Conservation (phyloP, 2,888 invertebrate species). For the Lasioglossum pauxillum region DNA sequence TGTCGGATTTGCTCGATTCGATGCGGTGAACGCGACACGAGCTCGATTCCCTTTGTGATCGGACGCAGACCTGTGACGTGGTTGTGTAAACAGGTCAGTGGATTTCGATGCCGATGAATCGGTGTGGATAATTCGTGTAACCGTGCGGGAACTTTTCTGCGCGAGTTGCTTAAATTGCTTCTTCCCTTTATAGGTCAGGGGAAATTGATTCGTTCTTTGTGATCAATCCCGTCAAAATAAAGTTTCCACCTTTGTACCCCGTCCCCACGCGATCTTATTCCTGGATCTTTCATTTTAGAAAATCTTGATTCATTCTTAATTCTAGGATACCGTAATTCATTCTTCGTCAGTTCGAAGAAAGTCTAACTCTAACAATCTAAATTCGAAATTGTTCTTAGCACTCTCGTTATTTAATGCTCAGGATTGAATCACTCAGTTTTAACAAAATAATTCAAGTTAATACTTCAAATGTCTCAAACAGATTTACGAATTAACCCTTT, state of each 20-base stretch:
- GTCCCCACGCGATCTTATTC: background rate
- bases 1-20: slow-evolving; percentile 45
- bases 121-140: slow-evolving; percentile 31
- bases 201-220: slow-evolving; percentile 15
- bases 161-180: background rate
- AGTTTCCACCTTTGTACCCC: background rate
- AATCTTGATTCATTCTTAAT: background rate
- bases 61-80: background rate
- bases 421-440: no score
- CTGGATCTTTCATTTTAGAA: background rate
- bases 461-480: no score
- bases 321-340: no score
- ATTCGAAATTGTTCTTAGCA: no score
- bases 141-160: slow-evolving; percentile 9
- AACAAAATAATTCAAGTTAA: no score
- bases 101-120: slow-evolving; percentile 33
- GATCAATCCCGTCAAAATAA: background rate
- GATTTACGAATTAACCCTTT: no score
- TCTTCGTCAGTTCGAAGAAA: no score
- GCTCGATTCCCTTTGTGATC: slow-evolving; percentile 45
- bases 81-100: slow-evolving; percentile 50
- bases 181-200: background rate
- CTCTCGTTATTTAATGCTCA: no score
- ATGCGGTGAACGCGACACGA: slow-evolving; percentile 35
- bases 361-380: no score